Evolutionary conservation across 2,113 vertebrate genomes (phyloP).

Genomic region (Tragelaphus imberbis): DNA sequence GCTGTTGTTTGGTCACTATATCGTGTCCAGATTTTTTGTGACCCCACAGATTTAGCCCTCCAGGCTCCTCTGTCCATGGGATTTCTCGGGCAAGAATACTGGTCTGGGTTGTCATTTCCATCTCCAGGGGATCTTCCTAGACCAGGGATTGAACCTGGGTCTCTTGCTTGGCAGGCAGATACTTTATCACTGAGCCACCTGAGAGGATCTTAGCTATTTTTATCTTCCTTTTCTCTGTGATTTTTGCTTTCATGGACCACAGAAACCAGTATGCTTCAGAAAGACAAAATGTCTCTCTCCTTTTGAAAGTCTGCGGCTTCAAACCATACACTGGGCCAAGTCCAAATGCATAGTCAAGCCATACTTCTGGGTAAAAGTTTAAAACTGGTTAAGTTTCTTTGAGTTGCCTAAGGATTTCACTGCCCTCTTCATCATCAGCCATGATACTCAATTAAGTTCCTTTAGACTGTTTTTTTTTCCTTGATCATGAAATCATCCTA

Average conservation of each 20-base stretch:
- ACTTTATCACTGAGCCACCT: background rate
- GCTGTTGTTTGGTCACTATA: background rate
- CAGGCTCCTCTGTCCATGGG: background rate
- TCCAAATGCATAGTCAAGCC: background rate
- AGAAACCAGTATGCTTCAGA: background rate
- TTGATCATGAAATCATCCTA: background rate
- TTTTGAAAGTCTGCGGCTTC: background rate
- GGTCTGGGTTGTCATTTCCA: background rate
- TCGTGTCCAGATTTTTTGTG: accelerated
- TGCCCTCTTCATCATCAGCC: background rate
- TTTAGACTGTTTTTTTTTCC: background rate
- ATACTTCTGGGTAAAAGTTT: background rate
- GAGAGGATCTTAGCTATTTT: background rate
- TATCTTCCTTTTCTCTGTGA: background rate
- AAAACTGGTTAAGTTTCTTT: background rate
- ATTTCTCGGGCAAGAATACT: background rate
- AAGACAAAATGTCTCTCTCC: background rate
- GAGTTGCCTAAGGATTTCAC: background rate
- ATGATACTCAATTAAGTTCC: background rate
- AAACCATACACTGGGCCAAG: background rate
- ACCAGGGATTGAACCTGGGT: background rate
- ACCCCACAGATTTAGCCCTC: background rate
- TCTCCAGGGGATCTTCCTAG: background rate
- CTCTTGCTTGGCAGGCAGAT: background rate
- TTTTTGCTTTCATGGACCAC: background rate